phyloP scores from a whole-genome alignment of 1,140 invertebrate species.

The Calosoma granatense region DNA sequence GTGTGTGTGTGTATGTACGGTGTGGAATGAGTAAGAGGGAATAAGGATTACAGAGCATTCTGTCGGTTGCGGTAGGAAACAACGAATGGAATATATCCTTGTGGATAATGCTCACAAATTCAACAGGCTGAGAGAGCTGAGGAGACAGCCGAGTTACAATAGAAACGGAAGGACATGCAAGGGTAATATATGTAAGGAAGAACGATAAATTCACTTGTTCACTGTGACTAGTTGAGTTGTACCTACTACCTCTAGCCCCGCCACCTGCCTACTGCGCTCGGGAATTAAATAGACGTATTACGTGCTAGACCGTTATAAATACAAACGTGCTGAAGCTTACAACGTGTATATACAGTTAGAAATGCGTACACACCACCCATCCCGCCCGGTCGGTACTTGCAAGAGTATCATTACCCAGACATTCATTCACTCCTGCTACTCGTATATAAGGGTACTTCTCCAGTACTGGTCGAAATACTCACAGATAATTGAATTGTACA shows the following conservation, averaged over 20 bases:
- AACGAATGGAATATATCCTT: background rate
- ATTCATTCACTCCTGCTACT: too few species aligned
- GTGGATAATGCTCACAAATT: background rate
- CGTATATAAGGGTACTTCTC: too few species aligned
- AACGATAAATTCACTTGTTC: conserved; percentile 4
- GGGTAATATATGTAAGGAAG: conserved; percentile 4
- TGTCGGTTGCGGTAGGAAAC: conserved; percentile 2
- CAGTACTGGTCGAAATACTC: too few species aligned
- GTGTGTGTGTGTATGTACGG: too few species aligned
- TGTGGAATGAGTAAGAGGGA: too few species aligned
- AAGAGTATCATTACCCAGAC: too few species aligned
- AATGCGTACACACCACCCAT: too few species aligned
- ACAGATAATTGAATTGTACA: too few species aligned
- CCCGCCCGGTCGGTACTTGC: too few species aligned
- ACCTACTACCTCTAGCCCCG: too few species aligned
- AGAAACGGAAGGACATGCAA: conserved; percentile 4
- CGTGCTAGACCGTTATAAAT: background rate
- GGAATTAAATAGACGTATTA: conserved; percentile 4
- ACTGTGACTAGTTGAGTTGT: background rate
- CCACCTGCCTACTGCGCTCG: background rate
- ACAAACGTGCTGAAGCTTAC: background rate
- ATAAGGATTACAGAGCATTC: too few species aligned
- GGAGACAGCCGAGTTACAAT: background rate
- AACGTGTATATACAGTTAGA: too few species aligned
- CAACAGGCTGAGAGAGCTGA: background rate